phyloP scores from a whole-genome alignment of 64 coral and sea anemone species.

The Anthopleura sola region DNA sequence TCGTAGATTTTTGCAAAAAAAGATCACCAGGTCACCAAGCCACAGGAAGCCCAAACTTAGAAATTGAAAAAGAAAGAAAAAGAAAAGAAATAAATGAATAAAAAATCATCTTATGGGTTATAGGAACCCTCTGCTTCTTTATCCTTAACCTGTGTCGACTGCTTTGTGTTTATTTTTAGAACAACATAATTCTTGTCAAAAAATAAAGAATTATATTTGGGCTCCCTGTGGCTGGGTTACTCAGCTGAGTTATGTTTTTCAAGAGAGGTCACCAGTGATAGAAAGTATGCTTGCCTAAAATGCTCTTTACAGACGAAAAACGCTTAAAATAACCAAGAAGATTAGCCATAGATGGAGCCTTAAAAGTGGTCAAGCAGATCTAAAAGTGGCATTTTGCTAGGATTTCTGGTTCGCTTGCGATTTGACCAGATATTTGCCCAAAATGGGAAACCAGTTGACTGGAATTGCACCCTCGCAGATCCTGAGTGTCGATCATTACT shows the following conservation, averaged over 20 bases:
- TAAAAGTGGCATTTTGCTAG: background rate
- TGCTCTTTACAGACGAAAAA: background rate
- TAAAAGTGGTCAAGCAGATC: background rate
- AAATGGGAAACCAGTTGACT: slow-evolving; percentile 92
- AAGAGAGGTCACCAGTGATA: background rate
- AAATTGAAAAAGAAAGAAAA: too few relatives aligned
- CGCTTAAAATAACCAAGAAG: background rate
- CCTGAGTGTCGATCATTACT: slow-evolving; percentile 90
- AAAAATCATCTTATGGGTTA: too few relatives aligned
- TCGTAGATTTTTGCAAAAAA: background rate
- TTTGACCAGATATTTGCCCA: background rate
- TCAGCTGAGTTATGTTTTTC: background rate
- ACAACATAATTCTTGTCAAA: too few relatives aligned
- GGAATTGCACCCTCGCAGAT: slow-evolving; percentile 95
- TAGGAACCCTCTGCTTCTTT: too few relatives aligned
- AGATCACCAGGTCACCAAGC: slow-evolving; percentile 13
- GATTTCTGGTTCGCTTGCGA: slow-evolving; percentile 1
- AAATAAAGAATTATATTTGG: too few relatives aligned
- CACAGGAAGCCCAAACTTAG: background rate
- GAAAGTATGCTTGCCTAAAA: background rate
- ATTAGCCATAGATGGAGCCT: background rate
- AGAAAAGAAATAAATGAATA: too few relatives aligned
- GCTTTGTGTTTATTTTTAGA: too few relatives aligned
- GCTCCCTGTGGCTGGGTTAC: slow-evolving; percentile 8
- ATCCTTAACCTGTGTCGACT: too few relatives aligned